phyloP scores from a whole-genome alignment of 2,888 invertebrate genomes.

The Rotaria macrura region DNA sequence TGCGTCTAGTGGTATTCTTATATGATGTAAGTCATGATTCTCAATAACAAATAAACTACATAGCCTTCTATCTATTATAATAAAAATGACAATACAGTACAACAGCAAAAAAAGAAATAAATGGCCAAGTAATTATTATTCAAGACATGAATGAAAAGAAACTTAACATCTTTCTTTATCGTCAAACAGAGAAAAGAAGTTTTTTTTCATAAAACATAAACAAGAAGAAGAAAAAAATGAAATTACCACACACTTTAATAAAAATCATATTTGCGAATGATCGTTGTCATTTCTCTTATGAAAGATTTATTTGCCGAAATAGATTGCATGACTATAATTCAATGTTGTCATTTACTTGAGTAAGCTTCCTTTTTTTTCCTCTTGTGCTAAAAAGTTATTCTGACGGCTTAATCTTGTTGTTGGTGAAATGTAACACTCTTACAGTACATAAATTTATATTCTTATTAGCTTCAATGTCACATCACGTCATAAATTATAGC shows the following conservation, averaged over 20 bases:
- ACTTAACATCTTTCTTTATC: neutral
- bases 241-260: neutral
- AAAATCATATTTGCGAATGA: neutral
- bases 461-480: neutral
- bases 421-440: neutral
- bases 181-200: too few relatives aligned
- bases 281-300: neutral
- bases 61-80: neutral
- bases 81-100: neutral
- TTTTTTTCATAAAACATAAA: neutral
- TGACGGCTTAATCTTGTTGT: neutral
- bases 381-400: neutral
- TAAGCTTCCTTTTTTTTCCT: neutral
- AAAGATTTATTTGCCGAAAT: neutral
- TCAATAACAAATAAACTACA: neutral
- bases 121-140: neutral
- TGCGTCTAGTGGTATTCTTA: neutral
- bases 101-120: neutral
- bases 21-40: neutral
- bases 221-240: neutral
- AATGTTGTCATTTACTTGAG: neutral
- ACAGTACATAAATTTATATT: neutral
- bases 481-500: neutral
- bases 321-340: too few relatives aligned
- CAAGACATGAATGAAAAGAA: neutral